Evolutionary conservation across 2,888 invertebrate species (phyloP), one percentile per base, ranked within the genome.

Genomic region (Archaeoteleia sp.): DNA sequence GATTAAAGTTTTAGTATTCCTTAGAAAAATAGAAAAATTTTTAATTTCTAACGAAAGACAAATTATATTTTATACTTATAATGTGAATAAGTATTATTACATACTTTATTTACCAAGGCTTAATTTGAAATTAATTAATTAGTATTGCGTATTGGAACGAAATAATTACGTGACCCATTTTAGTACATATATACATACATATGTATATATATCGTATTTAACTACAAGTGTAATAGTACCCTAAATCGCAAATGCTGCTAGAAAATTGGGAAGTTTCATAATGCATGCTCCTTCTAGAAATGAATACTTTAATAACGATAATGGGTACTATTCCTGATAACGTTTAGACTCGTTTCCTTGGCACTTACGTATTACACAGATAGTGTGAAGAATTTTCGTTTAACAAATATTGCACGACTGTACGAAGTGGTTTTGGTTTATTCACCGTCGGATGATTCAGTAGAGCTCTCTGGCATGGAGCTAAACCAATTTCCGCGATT

Each of bases 401-500:
- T 66, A 42, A 34, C 46, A 65, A 70, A 55, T 61, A 37, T 62
- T 54, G 30, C 37, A 61, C 37, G 43, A 46, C 48, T 53, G 57
- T 66, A 57, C 65, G 49, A 35, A 34, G 53, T 37, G 61, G 48
- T 60, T 32, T 30, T 57, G 30, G 7, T 69, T 80, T 80, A 85
- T 77, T 86, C 86, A 62, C 85, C 83, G 57, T 85, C 86, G 32
- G 87, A 86, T 60, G 86, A 87, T 77, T 84, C 85, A 43, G 87
- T 87, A 17, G 87, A 87, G 71, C 87, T 87, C 78, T 87, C 87
- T 66, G 87, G 88, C 87, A 87, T 87, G 32, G 87, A 85, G 77
- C 86, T 87, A 76, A 87, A 88, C 88, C 87, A 88, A 78, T 87
- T 87, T 72, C 87, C 87, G 67, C 88, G 85, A 74, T 86, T 86